Percentiles rank a stretch among this genome's conserved stretches.
Conservation (phyloP, 2,888 invertebrate genomes). For the Apomyelois bistriatella region DNA sequence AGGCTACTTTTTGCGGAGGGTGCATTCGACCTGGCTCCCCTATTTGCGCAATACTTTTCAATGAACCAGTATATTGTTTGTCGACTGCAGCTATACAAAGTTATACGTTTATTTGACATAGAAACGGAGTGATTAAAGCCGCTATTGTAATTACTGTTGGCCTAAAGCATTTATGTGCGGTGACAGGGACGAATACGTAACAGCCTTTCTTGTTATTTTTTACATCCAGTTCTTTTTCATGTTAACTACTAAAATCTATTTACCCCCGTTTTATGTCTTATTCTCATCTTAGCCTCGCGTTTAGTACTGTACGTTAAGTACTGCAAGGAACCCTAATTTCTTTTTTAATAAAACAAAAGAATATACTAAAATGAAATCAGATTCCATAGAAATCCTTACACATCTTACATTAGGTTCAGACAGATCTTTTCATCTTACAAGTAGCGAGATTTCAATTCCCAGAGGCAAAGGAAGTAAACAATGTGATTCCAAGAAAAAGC, state of each 20-base stretch:
- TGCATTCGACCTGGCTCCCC: constrained; percentile 43
- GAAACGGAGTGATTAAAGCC: constrained; percentile 38
- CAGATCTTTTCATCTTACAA: not conserved
- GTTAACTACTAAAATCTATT: no score
- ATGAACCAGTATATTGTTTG: constrained; percentile 62
- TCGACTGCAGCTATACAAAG: constrained; percentile 25
- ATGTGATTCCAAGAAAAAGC: constrained; percentile 34
- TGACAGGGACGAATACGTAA: constrained; percentile 1
- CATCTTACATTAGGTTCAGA: not conserved
- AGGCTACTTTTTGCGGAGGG: constrained; percentile 55
- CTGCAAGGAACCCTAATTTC: no score
- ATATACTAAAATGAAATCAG: no score
- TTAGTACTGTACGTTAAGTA: no score
- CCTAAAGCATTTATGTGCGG: constrained; percentile 25
- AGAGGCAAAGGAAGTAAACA: constrained; percentile 25
- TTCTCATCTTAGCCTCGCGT: no score
- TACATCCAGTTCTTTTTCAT: no score
- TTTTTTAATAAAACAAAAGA: no score
- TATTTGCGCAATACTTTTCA: constrained; percentile 71
- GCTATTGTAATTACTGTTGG: constrained; percentile 25
- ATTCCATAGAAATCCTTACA: not conserved
- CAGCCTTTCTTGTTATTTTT: not conserved
- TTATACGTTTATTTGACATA: constrained; percentile 27
- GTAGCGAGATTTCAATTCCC: constrained; percentile 20
- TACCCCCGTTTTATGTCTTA: no score